phyloP scores from a whole-genome alignment of 2,797 vertebrate genomes.

The Orestias chungarensis region DNA sequence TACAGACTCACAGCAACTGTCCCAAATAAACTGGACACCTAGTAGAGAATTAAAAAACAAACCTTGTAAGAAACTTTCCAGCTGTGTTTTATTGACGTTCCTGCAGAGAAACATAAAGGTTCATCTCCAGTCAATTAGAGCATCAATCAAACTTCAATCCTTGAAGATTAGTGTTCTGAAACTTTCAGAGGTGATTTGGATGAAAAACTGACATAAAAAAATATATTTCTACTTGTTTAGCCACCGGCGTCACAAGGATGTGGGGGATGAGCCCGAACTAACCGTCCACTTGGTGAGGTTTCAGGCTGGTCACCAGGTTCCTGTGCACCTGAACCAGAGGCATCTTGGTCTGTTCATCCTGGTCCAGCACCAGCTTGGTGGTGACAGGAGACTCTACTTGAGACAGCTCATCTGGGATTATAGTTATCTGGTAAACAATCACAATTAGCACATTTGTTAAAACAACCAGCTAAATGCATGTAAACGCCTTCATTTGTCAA shows the following conservation, averaged over 20 bases:
- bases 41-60: slow-evolving; percentile 10
- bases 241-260: no score
- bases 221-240: no score
- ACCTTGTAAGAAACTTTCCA: not conserved
- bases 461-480: not conserved
- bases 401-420: slow-evolving; percentile 83
- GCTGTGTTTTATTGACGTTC: not conserved
- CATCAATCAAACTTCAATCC: not conserved
- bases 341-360: slow-evolving; percentile 89
- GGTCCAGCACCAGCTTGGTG: slow-evolving; percentile 93
- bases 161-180: not conserved
- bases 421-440: slow-evolving; percentile 80
- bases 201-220: not conserved
- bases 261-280: slow-evolving; percentile 53
- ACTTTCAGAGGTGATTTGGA: not conserved
- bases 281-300: slow-evolving; percentile 98
- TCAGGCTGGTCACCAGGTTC: slow-evolving; percentile 90
- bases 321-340: slow-evolving; percentile 92
- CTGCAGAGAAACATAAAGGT: not conserved
- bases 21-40: slow-evolving; percentile 99
- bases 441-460: not conserved
- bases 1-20: slow-evolving; percentile 95
- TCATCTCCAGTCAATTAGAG: not conserved
- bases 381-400: slow-evolving; percentile 86
- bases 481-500: not conserved